These are phyloP conservation scores for Macaca fascicularis DNA, from an alignment of 2,113 vertebrate genomes.

Conservation along the genomic window T2T-MFA8v1.1 NC_088380.1:164625001-164625500, in stretches of 20 bases:
- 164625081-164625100: neutral
- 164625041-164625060: too few relatives aligned
- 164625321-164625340: neutral
- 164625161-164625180: neutral
- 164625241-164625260: neutral
- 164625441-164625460: neutral
- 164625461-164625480: neutral
- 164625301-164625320: neutral
- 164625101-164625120: neutral
- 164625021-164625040: neutral
- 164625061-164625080: neutral
- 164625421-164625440: neutral
- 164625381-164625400: neutral
- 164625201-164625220: neutral
- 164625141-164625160: neutral
- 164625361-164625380: neutral
- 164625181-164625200: neutral
- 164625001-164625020: neutral
- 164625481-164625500: neutral
- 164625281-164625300: neutral
- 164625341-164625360: neutral
- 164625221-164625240: neutral
- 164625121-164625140: neutral
- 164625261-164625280: neutral
- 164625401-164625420: neutral